These are phyloP conservation scores for Hystrix brachyura DNA, from an alignment of 2,113 vertebrate species.

Conservation along the genomic window DNA sequence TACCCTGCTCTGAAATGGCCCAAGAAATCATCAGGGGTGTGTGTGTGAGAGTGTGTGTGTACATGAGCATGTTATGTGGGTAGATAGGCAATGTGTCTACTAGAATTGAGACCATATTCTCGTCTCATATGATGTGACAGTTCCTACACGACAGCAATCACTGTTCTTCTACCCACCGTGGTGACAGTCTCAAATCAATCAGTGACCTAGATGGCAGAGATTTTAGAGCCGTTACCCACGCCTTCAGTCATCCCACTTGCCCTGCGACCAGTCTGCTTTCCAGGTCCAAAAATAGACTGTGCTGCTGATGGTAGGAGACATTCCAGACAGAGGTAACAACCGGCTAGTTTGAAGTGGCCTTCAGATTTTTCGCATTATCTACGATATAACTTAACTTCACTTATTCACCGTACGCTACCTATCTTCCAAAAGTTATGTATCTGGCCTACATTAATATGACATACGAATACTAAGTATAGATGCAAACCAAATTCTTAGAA, in stretches of 20 bases:
- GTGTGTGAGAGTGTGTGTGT: neutral
- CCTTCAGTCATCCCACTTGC: conserved; percentile 71
- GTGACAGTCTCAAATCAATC: conserved; percentile 75
- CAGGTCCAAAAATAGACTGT: conserved; percentile 70
- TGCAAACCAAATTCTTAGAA: conserved; percentile 42
- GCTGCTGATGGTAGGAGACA: conserved; percentile 5
- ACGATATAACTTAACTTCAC: neutral
- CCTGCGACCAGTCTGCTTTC: conserved; percentile 56
- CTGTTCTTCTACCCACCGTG: conserved; percentile 54
- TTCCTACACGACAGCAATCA: conserved; percentile 55
- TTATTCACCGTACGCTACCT: neutral
- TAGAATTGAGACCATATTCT: conserved; percentile 65
- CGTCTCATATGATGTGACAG: conserved; percentile 74
- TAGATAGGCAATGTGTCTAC: neutral
- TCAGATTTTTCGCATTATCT: neutral
- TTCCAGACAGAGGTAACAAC: neutral
- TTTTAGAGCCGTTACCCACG: conserved; percentile 79
- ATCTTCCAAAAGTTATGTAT: neutral
- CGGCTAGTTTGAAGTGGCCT: neutral
- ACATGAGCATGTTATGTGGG: neutral
- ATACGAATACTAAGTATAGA: neutral
- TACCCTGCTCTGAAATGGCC: neutral
- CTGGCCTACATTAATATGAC: neutral
- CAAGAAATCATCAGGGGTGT: neutral
- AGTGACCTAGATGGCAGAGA: conserved; percentile 74